phyloP scores from a whole-genome alignment of 2,888 invertebrate species.

The Machimus atricapillus region DNA sequence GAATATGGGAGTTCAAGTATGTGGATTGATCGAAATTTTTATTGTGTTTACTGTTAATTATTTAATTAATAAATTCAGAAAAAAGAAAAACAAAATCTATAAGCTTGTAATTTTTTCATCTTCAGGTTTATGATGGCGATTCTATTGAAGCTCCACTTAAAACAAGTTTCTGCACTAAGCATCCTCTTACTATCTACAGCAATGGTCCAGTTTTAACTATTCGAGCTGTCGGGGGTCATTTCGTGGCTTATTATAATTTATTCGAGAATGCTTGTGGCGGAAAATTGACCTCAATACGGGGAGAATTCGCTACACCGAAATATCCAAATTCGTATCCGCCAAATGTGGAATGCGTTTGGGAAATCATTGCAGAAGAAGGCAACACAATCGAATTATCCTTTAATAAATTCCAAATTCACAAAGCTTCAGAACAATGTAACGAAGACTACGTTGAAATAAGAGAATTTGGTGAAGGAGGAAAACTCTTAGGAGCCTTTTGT shows the following conservation, averaged over 20 bases:
- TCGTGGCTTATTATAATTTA: conserved; percentile 63
- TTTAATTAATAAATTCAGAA: no score
- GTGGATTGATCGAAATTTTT: no score
- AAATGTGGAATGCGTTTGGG: conserved; percentile 79
- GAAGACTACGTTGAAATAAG: conserved; percentile 87
- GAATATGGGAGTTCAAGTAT: background rate
- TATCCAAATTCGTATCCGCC: conserved; percentile 75
- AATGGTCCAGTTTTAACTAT: conserved; percentile 69
- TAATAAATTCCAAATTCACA: conserved; percentile 71
- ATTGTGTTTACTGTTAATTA: no score
- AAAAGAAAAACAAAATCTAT: no score
- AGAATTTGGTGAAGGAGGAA: conserved; percentile 69
- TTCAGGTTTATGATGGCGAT: conserved; percentile 73
- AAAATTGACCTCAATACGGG: conserved; percentile 67
- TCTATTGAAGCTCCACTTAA: conserved; percentile 68
- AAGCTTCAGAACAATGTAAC: conserved; percentile 74
- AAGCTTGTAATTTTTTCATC: background rate
- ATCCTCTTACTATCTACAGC: conserved; percentile 71
- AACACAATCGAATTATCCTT: conserved; percentile 74
- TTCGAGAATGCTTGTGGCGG: conserved; percentile 74
- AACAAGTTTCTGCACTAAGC: conserved; percentile 67
- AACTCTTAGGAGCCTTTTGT: conserved; percentile 77
- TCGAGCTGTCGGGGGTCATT: conserved; percentile 41
- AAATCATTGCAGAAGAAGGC: conserved; percentile 70
- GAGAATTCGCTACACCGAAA: conserved; percentile 73